Conservation (phyloP, 2,888 invertebrate species). For the Xylocampa areola region DNA sequence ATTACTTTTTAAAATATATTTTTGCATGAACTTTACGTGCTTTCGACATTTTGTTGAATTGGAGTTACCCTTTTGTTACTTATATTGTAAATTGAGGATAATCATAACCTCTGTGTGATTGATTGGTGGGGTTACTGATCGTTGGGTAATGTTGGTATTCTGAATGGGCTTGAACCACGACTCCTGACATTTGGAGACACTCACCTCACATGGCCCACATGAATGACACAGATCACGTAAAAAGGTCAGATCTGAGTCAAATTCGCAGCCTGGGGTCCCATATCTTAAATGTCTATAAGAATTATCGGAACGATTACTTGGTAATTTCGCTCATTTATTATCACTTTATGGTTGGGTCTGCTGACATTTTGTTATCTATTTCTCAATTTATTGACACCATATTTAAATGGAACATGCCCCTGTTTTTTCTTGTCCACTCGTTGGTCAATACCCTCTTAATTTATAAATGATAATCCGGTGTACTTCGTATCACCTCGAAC, state of each 20-base stretch:
- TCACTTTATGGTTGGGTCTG: constrained; percentile 36
- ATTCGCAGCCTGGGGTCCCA: constrained; percentile 44
- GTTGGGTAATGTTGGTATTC: constrained; percentile 63
- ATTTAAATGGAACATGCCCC: constrained; percentile 33
- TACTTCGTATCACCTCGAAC: too few relatives aligned
- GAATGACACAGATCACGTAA: constrained; percentile 61
- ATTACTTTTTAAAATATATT: constrained; percentile 58
- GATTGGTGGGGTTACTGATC: constrained; percentile 65
- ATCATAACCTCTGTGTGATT: constrained; percentile 65
- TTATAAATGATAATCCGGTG: too few relatives aligned
- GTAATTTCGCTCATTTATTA: constrained; percentile 33
- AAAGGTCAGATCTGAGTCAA: constrained; percentile 58
- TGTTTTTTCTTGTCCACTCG: constrained; percentile 26
- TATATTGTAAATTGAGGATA: constrained; percentile 63
- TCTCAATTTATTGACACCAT: constrained; percentile 43
- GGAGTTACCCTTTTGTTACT: constrained; percentile 57
- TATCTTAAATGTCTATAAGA: constrained; percentile 47
- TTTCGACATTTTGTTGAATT: constrained; percentile 60
- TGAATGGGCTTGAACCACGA: constrained; percentile 59
- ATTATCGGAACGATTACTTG: constrained; percentile 44
- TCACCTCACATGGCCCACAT: constrained; percentile 58
- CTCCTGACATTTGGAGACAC: constrained; percentile 64
- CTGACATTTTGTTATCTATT: constrained; percentile 54
- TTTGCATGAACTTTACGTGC: constrained; percentile 65
- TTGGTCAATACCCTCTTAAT: constrained; percentile 19